Conservation (phyloP, 2,888 invertebrate species). For the Lasioglossum calceatum region DNA sequence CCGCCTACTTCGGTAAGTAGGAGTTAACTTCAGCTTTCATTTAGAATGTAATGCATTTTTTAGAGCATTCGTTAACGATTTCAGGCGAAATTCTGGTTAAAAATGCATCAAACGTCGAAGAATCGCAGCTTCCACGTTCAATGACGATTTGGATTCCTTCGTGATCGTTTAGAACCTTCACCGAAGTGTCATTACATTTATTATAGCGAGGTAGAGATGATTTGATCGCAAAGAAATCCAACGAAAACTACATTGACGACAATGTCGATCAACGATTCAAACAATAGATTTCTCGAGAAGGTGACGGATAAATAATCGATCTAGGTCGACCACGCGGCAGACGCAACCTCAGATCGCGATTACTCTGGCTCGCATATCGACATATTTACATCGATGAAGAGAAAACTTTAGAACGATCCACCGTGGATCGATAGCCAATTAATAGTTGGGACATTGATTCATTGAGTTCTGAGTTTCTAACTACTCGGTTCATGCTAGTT, state of each 20-base stretch:
- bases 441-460: conserved; percentile 6
- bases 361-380: not conserved
- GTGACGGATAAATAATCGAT: conserved; percentile 15
- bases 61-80: conserved; percentile 25
- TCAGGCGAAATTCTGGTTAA: conserved; percentile 17
- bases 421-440: conserved; percentile 15
- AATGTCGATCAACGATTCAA: conserved; percentile 56
- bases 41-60: not conserved
- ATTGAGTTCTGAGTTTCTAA: conserved; percentile 27
- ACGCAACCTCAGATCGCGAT: conserved; percentile 56
- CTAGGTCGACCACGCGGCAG: conserved; percentile 58
- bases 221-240: conserved; percentile 38
- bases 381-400: conserved; percentile 9
- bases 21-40: not conserved
- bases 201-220: not conserved
- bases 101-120: conserved; percentile 63
- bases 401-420: not conserved
- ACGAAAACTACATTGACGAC: conserved; percentile 12
- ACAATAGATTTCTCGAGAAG: conserved; percentile 29
- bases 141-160: conserved; percentile 39
- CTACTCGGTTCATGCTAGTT: conserved; percentile 50
- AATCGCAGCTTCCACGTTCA: conserved; percentile 65
- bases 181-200: not conserved
- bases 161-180: conserved; percentile 16
- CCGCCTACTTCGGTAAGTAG: not conserved